Evolutionary conservation across 1,140 invertebrate genomes (phyloP), one percentile per base, ranked within the genome.

Genomic region (Danaus plexippus): DNA sequence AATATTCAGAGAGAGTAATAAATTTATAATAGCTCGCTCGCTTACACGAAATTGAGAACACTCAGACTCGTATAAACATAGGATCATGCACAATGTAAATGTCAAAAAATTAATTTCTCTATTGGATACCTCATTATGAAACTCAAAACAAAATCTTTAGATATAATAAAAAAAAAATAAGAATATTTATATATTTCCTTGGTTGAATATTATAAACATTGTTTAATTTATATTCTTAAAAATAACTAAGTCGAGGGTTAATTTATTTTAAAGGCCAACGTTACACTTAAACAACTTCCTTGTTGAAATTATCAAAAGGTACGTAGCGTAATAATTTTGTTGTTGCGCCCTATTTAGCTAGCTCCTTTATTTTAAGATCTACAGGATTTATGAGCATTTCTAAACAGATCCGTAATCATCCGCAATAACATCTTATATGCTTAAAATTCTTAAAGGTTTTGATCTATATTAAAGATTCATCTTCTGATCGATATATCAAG

Each of bases 331-430:
- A 55, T 57, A 61, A 71, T 74, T 7, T 66, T 75, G 63, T 67
- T 75, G 65, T 73, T 67, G 61, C 69, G 69, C 57, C 69, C 76
- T 64, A 76, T 69, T 77, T 71, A 67, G 57, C 61, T 59, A 45
- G 61, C 60, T 55, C 61, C 65, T 63, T 54, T 32, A 50, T 40
- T 46, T 62, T 65, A 67, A 69, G 72, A 63, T 70, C 69, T 64
- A 43, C 63, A 47, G 57, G 63, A 75, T 75, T 75, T 77, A 75
- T 57, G 55, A 66, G 22, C 66, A 56, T 52, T 48, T 55, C 50
- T 49, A 50, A 73, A 63, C 58, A 50, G 49, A 60, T 61, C 43
- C 59, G 41, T 56, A 50, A 56, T 54, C 55, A 49, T 63, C 56
- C 61, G 51, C 58, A 52, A 32, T 32, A 32, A 32, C 22, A 58